phyloP scores from a whole-genome alignment of 2,797 vertebrate species.

The Phaenicophaeus curvirostris region DNA sequence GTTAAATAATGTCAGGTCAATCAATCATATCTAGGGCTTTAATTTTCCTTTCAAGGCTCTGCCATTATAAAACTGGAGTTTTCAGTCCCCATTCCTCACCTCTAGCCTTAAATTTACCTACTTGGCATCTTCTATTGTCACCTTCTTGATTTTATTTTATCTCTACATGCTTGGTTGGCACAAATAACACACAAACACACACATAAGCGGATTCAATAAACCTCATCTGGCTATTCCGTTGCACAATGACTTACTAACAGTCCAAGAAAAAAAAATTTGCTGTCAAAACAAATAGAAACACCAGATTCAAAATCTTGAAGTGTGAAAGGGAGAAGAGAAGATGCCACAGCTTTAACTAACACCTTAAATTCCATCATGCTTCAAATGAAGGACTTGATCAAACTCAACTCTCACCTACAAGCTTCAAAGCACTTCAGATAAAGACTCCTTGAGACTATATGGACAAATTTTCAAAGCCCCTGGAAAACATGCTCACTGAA shows the following conservation, averaged over 20 bases:
- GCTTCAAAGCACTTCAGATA: background rate
- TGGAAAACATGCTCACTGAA: background rate
- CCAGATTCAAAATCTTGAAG: background rate
- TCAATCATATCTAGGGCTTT: background rate
- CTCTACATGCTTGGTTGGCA: background rate
- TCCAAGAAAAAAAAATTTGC: background rate
- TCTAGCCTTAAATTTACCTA: background rate
- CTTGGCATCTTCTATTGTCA: background rate
- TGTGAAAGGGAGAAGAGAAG: background rate
- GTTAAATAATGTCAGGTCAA: background rate
- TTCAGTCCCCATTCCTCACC: background rate
- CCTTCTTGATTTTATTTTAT: background rate
- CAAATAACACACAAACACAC: background rate
- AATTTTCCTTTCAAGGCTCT: background rate
- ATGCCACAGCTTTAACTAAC: background rate
- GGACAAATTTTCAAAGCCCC: background rate
- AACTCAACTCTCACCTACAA: background rate
- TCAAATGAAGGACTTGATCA: background rate
- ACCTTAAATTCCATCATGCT: background rate
- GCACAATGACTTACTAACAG: background rate
- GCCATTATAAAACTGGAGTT: background rate
- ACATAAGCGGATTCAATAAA: background rate
- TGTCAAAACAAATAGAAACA: background rate
- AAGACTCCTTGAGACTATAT: background rate
- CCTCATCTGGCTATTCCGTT: background rate